phyloP scores from a whole-genome alignment of 2,113 vertebrate species.

The Puffinus mauretanicus region DNA sequence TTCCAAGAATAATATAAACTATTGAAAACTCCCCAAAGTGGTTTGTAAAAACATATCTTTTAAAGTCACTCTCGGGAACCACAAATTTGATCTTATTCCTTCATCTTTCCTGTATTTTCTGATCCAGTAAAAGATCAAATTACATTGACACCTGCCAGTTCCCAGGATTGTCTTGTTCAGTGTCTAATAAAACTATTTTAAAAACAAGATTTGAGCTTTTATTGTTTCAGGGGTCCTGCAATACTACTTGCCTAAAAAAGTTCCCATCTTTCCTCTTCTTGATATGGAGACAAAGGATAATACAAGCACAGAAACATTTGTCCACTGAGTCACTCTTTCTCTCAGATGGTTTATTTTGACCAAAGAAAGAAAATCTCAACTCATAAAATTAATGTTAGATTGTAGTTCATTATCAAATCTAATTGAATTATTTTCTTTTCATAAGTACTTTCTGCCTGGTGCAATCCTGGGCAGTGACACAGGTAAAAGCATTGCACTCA shows the following conservation, averaged over 20 bases:
- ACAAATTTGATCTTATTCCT: not conserved
- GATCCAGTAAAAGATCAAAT: not conserved
- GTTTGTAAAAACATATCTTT: conserved; percentile 32
- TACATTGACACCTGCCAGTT: not conserved
- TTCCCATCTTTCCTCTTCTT: not conserved
- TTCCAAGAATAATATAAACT: conserved; percentile 8
- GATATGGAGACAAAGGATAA: not conserved
- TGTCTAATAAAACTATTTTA: not conserved
- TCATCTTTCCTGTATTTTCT: not conserved
- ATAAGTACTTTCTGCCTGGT: not conserved
- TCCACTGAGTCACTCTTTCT: not conserved
- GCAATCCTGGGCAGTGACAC: not conserved
- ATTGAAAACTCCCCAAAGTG: not conserved
- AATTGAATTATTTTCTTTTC: not conserved
- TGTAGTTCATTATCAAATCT: not conserved
- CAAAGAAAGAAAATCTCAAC: not conserved
- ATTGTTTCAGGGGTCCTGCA: not conserved
- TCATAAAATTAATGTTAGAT: not conserved
- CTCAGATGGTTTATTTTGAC: not conserved
- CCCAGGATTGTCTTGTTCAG: not conserved
- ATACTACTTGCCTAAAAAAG: not conserved
- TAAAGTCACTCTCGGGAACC: not conserved
- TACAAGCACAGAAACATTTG: not conserved
- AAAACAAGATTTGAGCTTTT: not conserved
- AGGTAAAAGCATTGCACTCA: not conserved